A percentile compares a stretch with the other conserved stretches of the same genome.
These are phyloP conservation scores for Rhineura floridana DNA, from an alignment of 2,113 vertebrate species.

Conservation along the genomic window DNA sequence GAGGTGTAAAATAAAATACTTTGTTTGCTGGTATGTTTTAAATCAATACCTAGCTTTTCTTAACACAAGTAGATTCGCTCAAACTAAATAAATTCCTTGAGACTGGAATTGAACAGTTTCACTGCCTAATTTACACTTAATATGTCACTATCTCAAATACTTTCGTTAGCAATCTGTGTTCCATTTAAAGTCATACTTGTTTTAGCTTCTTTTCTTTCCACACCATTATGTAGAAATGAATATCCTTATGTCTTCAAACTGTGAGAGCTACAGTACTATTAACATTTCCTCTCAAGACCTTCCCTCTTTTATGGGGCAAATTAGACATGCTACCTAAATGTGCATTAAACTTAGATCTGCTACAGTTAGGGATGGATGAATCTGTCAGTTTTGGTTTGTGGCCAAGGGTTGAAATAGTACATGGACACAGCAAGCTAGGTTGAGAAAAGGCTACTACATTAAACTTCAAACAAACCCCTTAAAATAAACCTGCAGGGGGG, in stretches of 20 bases:
- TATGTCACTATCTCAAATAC: neutral
- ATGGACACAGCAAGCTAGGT: too few relatives aligned
- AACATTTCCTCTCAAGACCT: neutral
- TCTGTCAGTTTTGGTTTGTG: too few relatives aligned
- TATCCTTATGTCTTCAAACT: neutral
- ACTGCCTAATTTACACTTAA: neutral
- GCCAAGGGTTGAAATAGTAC: too few relatives aligned
- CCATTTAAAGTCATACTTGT: neutral
- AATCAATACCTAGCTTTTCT: neutral
- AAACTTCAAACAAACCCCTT: too few relatives aligned
- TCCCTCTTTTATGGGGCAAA: neutral
- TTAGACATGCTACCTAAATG: neutral
- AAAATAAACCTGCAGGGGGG: too few relatives aligned
- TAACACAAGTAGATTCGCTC: neutral
- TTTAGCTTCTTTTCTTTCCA: neutral
- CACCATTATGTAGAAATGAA: too few relatives aligned
- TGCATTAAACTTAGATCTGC: too few relatives aligned
- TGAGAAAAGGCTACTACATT: too few relatives aligned
- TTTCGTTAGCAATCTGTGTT: neutral
- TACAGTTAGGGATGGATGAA: too few relatives aligned
- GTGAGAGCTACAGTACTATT: neutral
- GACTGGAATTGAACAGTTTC: neutral
- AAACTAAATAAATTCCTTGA: neutral
- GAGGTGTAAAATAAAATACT: conserved; percentile 12
- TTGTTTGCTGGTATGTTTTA: conserved; percentile 3